These are phyloP conservation scores for Chymomyza caudatula DNA, from an alignment of 2,888 invertebrate genomes.

Conservation along the genomic window DNA sequence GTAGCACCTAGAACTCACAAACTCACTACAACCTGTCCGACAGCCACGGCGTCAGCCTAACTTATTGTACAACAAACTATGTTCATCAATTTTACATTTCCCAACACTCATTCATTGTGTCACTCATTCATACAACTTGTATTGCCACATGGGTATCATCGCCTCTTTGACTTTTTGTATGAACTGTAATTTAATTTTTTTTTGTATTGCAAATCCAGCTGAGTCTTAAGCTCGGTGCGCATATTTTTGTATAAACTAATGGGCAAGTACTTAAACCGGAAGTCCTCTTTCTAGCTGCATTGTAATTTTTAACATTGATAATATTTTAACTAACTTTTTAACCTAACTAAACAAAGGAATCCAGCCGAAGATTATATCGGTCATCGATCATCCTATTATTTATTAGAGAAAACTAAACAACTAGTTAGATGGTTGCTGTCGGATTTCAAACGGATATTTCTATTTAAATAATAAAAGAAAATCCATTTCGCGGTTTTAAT, in stretches of 20 bases:
- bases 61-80: neutral
- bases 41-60: neutral
- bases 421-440: too few species aligned
- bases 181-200: neutral
- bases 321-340: neutral
- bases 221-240: neutral
- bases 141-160: neutral
- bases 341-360: neutral
- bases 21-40: conserved; percentile 15
- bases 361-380: neutral
- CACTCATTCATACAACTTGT: neutral
- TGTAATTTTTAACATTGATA: neutral
- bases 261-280: neutral
- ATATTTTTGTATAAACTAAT: neutral
- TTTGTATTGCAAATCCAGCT: neutral
- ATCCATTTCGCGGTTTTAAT: too few species aligned
- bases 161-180: neutral
- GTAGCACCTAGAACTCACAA: conserved; percentile 53
- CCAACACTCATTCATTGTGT: conserved; percentile 2
- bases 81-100: conserved; percentile 8
- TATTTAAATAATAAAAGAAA: too few species aligned
- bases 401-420: too few species aligned
- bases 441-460: too few species aligned
- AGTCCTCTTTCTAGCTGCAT: neutral
- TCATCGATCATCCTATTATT: too few species aligned